Base-by-base conservation (phyloP, 1,140 invertebrate genomes). In the Cherax quadricarinatus region DNA sequence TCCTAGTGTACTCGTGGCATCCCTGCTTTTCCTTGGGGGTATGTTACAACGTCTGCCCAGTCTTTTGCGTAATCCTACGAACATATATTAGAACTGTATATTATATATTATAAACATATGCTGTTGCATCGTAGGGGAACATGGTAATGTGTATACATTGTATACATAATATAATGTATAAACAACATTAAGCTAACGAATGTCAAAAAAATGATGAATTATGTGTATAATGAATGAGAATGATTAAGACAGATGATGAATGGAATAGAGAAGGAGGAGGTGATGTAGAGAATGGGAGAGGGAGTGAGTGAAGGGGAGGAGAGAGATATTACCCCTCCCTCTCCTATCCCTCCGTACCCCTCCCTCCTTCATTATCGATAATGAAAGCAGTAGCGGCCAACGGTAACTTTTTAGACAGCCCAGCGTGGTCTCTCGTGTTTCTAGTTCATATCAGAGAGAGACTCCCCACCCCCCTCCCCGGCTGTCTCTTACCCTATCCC, bases 381-480 rank as follows among this genome's bases (percentile, higher is more conserved):
- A 87, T 91, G 84, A 91, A 91, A 87, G 89, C 89, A 91, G 89
- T 91, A 91, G 89, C 84, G 83, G 80, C 75, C 78, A 73, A 81
- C 75, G 83, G 89, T 86, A 91, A 86, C 83, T 91, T 91, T 91
- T 87, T 87, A 49, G 75, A 49, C 49, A 41, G 53, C 51, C 57
- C 16, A 80, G 78, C 53, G 86, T 88, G 51, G 86, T 88, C 53
- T 86, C 62, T 91, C 51, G 49, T 91, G 78, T 87, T 91, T 87
- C 86, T 91, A 87, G 84, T 91, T 12, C 21, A 70, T 89, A 70
- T 79, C 14, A 41, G 30, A 41, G 30, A 41, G 49, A 57, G 53
- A 14, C 53, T 57, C 7, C 3, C 53, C 12, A 57, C 53, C 30
- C 7, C 53, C 53, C 12, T 57, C 12, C 53, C 53, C 12, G 53